These are phyloP conservation scores for Atethmia centrago DNA, from an alignment of 2,888 invertebrate species.

Conservation along the genomic window DNA sequence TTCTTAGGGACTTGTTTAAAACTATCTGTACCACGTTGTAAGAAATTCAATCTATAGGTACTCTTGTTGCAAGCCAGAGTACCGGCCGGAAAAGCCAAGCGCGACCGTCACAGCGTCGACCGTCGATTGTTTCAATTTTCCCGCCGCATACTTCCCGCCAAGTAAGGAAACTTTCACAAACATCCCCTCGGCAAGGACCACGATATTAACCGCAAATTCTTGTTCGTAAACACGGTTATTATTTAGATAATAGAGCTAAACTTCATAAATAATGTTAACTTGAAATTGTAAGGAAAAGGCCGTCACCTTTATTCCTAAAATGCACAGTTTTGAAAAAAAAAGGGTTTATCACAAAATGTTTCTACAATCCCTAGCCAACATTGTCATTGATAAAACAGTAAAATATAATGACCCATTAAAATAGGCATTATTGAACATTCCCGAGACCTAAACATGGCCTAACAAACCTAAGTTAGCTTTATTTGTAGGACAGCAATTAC, in stretches of 20 bases:
- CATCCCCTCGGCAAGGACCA: constrained; percentile 59
- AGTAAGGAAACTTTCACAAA: constrained; percentile 71
- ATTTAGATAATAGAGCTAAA: constrained; percentile 23
- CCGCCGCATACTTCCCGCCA: constrained; percentile 76
- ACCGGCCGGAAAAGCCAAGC: constrained; percentile 61
- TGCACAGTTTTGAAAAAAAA: background rate
- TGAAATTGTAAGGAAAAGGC: background rate
- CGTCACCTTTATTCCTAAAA: background rate
- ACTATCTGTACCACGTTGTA: constrained; percentile 36
- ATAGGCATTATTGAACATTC: background rate
- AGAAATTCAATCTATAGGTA: constrained; percentile 50
- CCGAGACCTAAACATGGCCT: background rate
- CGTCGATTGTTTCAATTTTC: constrained; percentile 76
- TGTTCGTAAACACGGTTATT: constrained; percentile 26
- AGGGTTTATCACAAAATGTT: no score
- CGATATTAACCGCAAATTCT: constrained; percentile 55
- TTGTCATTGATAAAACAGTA: background rate
- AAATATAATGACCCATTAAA: background rate
- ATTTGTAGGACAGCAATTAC: background rate
- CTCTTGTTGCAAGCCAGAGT: constrained; percentile 47
- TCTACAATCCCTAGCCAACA: background rate
- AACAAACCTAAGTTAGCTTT: background rate
- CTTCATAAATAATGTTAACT: constrained; percentile 14
- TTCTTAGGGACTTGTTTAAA: constrained; percentile 1
- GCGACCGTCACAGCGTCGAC: constrained; percentile 50